Evolutionary conservation across 2,797 vertebrate species (phyloP), one percentile per base, ranked within the genome.

Genomic region (Natrix natrix): DNA sequence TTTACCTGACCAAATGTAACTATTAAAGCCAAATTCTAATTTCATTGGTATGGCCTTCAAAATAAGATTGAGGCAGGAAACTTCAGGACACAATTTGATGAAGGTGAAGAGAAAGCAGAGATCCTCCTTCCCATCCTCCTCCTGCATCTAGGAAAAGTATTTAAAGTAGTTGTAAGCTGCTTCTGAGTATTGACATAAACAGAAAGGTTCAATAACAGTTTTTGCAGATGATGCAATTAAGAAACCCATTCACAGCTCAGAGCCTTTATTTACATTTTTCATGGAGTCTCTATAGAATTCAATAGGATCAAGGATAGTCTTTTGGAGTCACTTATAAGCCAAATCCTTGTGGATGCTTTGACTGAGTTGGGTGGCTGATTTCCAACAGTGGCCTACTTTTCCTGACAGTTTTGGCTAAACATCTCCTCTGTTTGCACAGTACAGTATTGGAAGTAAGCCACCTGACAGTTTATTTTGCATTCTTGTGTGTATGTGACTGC

Each of bases 291-390:
- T 28, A 2, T 57, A 69, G 86, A 87, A 83, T 61, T 93, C 14
- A 28, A 88, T 66, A 61, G 66, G 90, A 93, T 91, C n/a, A 89
- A 56, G 91, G 54, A 37, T 26, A 56, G 61, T 91, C n/a, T 83
- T 91, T 48, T 43, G 8, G n/a, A 61, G 90, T 52, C 48, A 56
- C 91, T 93, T 61, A 55, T 61, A 57, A 93, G 55, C 92, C 48
- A 91, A 89, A 88, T n/a, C 66, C 48, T 28, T 59, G 55, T 91
- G 61, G 87, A 93, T 89, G 87, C 57, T 91, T 61, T 26, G 92
- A 57, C 24, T 83, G 66, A 83, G 66, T 88, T 83, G 56, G 78
- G 43, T 59, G 60, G 57, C 90, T 11, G 13, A 61, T 88, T 91
- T 63, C 86, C 61, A n/a, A 63, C 48, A 55, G 6, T 93, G 86